phyloP scores from a whole-genome alignment of 2,797 vertebrate genomes.

The Sorex maritimensis region DNA sequence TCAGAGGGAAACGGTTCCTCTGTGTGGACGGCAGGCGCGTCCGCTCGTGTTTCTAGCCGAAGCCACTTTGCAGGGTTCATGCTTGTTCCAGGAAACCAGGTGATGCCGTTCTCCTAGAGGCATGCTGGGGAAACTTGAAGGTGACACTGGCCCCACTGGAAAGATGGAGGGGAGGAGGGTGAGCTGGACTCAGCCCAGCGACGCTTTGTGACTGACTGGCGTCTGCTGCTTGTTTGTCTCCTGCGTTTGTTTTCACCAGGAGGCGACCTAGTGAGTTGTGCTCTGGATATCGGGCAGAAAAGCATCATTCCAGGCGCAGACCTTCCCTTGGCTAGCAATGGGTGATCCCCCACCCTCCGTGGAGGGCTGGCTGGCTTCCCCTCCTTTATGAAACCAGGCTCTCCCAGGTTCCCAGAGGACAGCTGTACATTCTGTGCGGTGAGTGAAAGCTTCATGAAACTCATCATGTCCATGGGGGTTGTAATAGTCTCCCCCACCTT shows the following conservation, averaged over 20 bases:
- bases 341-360: not conserved
- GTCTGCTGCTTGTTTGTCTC: slow-evolving; percentile 18
- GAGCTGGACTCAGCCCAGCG: not conserved
- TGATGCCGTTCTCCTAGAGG: not conserved
- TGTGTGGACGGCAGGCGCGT: rapidly evolving
- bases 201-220: not conserved
- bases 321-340: not conserved
- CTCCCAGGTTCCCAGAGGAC: not conserved
- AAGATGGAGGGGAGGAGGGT: not conserved
- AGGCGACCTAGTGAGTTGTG: not conserved
- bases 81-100: no score
- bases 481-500: no score
- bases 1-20: slow-evolving; percentile 47
- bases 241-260: slow-evolving; percentile 33
- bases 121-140: slow-evolving; percentile 21
- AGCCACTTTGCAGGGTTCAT: not conserved
- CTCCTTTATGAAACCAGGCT: not conserved
- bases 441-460: not conserved
- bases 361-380: not conserved
- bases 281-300: not conserved
- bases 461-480: not conserved
- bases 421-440: not conserved
- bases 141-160: not conserved
- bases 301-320: not conserved
- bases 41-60: not conserved